These are phyloP conservation scores for Takifugu flavidus DNA, from an alignment of 2,113 vertebrate species.

Conservation along the genomic window DNA sequence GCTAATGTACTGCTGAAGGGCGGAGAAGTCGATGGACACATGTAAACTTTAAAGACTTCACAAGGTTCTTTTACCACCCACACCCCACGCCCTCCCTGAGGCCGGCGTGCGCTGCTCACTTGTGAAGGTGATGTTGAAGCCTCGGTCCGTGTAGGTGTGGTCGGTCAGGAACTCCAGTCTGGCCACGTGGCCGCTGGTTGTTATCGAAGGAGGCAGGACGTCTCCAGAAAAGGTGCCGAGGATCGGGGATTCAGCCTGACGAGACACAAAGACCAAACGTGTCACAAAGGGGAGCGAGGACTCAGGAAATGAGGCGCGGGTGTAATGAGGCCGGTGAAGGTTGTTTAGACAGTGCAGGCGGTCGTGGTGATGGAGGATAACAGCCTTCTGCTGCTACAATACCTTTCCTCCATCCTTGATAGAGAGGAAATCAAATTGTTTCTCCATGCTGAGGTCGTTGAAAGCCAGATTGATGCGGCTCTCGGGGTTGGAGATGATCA, in stretches of 20 bases:
- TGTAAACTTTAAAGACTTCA: slow-evolving; percentile 1
- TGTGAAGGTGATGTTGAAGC: slow-evolving; percentile 98
- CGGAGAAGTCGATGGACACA: neutral
- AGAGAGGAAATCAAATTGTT: slow-evolving; percentile 96
- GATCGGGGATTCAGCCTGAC: slow-evolving; percentile 86
- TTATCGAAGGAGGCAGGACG: slow-evolving; percentile 89
- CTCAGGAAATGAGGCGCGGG: neutral
- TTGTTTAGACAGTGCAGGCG: slow-evolving; percentile 6
- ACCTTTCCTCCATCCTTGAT: slow-evolving; percentile 91
- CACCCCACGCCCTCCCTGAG: too few species aligned
- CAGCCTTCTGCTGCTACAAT: slow-evolving; percentile 2
- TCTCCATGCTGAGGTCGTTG: slow-evolving; percentile 98
- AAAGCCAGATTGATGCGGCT: slow-evolving; percentile 97
- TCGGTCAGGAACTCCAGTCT: slow-evolving; percentile 97
- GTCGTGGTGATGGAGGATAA: slow-evolving; percentile 9
- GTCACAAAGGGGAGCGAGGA: neutral
- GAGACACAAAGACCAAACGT: slow-evolving; percentile 14
- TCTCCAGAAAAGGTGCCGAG: slow-evolving; percentile 94
- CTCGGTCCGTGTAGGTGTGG: slow-evolving; percentile 95
- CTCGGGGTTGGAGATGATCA: slow-evolving; percentile 92
- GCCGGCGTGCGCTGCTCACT: slow-evolving; percentile 75
- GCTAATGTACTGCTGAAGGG: slow-evolving; percentile 13
- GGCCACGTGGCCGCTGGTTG: slow-evolving; percentile 91
- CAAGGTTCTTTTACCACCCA: slow-evolving; percentile 1
- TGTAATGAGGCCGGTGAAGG: neutral